phyloP scores from a whole-genome alignment of 2,113 vertebrate genomes.

The Heteronetta atricapilla region DNA sequence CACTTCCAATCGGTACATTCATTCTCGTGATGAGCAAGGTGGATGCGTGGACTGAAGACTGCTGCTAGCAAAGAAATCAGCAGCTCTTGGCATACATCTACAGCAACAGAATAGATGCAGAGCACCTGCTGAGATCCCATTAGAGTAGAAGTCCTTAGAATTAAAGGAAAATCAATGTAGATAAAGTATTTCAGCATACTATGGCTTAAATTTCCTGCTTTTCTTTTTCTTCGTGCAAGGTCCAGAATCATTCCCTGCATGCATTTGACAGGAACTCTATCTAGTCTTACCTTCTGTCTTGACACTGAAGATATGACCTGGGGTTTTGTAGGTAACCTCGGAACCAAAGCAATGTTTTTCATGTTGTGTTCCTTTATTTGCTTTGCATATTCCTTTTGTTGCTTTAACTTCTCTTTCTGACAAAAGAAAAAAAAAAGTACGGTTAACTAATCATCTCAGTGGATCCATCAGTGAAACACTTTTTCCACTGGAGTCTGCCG shows the following conservation, averaged over 20 bases:
- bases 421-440: neutral
- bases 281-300: conserved; percentile 72
- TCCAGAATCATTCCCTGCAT: neutral
- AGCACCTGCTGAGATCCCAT: neutral
- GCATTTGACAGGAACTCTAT: neutral
- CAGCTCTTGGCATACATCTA: neutral
- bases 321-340: conserved; percentile 66
- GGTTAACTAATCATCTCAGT: neutral
- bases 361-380: conserved; percentile 85
- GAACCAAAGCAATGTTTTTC: conserved; percentile 69
- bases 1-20: fast-evolving
- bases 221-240: neutral
- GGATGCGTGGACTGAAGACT: neutral
- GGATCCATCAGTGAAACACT: neutral
- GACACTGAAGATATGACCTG: conserved; percentile 12
- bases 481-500: neutral
- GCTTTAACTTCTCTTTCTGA: conserved; percentile 86
- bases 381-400: conserved; percentile 87
- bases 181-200: neutral
- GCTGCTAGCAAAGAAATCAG: neutral
- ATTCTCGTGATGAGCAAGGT: neutral
- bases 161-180: neutral
- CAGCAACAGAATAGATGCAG: neutral
- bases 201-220: neutral
- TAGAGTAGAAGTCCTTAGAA: neutral